Base-by-base conservation (phyloP, 2,113 vertebrate species). In the Narcine bancroftii region DNA sequence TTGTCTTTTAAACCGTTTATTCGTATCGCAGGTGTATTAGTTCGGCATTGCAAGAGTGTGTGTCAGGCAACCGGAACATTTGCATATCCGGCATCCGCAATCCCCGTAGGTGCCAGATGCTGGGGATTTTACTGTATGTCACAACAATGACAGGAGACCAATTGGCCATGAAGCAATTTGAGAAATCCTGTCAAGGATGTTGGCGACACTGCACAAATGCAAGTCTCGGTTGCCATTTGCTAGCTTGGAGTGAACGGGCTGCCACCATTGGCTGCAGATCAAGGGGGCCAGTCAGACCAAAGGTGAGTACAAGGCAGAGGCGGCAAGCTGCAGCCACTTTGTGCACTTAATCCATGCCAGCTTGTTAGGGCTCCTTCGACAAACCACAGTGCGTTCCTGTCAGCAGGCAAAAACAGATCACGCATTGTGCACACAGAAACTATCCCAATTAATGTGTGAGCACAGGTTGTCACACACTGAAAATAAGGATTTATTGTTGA, bases 391-490 rank as follows among this genome's bases (percentile, higher is more conserved):
- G 47, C n/a, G 79, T 56, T 56, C 47, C 1, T 15, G 19, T 36
- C 5, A 60, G 33, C 9, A 15, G 50, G 33, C 50, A 60, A 53
- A 29, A 85, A 85, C 81, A 85, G 81, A 11, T 85, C 33, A 21
- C 3, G 15, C 3, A 85, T 17, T 60, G 81, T 60, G 81, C 33
- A n/a, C 11, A 83, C 50, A n/a, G 79, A 56, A 69, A 60, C 1
- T n/a, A 85, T 60, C 53, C 56, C 33, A 36, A 36, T 85, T 60
- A 85, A 36, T 60, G 33, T 85, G 19, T 5, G n/a, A 60, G 81
- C n/a, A n/a, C 53, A 60, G 81, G 29, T n/a, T 85, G 56, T 60
- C 29, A 36, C 81, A 85, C 53, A 85, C 81, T n/a, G n/a, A 85
- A 85, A 85, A 36, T n/a, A 56, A 85, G 33, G 5, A 15, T n/a